A percentile compares a stretch with the other conserved stretches of the same genome.
phyloP scores from a whole-genome alignment of 1,140 invertebrate species.

The Galleria mellonella region DNA sequence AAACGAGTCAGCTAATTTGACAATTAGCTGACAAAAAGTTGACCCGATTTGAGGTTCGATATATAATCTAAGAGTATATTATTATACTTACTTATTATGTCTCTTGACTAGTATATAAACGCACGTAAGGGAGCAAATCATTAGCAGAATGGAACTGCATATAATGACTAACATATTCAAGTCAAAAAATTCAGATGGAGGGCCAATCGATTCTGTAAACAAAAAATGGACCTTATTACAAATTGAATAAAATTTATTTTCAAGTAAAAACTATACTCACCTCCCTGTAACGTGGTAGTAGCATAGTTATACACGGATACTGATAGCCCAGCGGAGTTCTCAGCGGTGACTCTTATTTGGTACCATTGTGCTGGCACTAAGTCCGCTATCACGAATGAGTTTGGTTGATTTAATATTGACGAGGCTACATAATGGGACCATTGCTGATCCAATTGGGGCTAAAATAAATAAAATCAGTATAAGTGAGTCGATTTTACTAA shows the following conservation, averaged over 20 bases:
- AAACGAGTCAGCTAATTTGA: no score
- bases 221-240: neutral
- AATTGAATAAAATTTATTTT: no score
- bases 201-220: constrained; percentile 6
- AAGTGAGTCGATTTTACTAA: neutral
- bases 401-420: constrained; percentile 58
- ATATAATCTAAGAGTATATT: no score
- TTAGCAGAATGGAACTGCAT: constrained; percentile 61
- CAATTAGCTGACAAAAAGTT: no score
- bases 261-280: no score
- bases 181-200: constrained; percentile 63
- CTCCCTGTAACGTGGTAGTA: constrained; percentile 85
- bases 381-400: constrained; percentile 74
- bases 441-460: constrained; percentile 31
- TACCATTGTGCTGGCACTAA: constrained; percentile 88
- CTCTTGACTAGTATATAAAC: neutral
- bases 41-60: no score
- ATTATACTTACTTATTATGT: neutral
- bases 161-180: constrained; percentile 68
- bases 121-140: constrained; percentile 29
- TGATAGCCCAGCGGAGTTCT: constrained; percentile 85
- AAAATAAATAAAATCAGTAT: constrained; percentile 1
- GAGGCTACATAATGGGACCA: constrained; percentile 36
- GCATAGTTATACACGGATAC: constrained; percentile 84
- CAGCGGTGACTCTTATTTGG: constrained; percentile 82